These are phyloP conservation scores for Eleutherodactylus coqui DNA, from an alignment of 2,797 vertebrate genomes.

Conservation along the genomic window DNA sequence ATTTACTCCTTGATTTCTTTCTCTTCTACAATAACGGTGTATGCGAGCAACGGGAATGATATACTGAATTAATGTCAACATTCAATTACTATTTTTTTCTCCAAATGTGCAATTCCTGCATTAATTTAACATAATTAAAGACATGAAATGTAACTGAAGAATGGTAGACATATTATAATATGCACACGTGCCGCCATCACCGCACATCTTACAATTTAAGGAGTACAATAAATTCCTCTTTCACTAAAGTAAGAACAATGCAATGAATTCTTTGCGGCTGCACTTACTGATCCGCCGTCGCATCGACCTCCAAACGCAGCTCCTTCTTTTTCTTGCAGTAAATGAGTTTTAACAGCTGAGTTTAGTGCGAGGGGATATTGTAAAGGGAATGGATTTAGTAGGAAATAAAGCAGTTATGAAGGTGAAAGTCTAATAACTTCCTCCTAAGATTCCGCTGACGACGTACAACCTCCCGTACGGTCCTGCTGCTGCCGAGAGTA, in stretches of 20 bases:
- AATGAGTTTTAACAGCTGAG: slow-evolving; percentile 51
- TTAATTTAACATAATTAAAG: neutral
- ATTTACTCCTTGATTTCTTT: neutral
- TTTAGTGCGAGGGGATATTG: slow-evolving; percentile 51
- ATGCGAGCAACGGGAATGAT: no score
- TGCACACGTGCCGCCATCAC: no score
- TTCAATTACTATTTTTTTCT: no score
- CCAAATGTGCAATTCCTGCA: neutral
- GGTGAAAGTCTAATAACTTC: slow-evolving; percentile 65
- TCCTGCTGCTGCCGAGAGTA: slow-evolving; percentile 55
- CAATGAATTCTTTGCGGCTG: neutral
- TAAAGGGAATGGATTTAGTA: slow-evolving; percentile 60
- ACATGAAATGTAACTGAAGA: neutral
- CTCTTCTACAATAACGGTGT: no score
- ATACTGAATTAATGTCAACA: no score
- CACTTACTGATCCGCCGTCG: neutral
- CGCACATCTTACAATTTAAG: no score
- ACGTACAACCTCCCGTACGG: slow-evolving; percentile 34
- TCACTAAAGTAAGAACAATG: neutral
- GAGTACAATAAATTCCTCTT: no score
- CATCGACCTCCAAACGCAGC: neutral
- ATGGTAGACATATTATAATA: neutral
- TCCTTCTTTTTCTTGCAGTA: neutral
- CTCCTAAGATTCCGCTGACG: slow-evolving; percentile 60
- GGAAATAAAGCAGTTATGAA: slow-evolving; percentile 64